These are phyloP conservation scores for Willisornis vidua DNA, from an alignment of 2,113 vertebrate species.

Conservation along the genomic window DNA sequence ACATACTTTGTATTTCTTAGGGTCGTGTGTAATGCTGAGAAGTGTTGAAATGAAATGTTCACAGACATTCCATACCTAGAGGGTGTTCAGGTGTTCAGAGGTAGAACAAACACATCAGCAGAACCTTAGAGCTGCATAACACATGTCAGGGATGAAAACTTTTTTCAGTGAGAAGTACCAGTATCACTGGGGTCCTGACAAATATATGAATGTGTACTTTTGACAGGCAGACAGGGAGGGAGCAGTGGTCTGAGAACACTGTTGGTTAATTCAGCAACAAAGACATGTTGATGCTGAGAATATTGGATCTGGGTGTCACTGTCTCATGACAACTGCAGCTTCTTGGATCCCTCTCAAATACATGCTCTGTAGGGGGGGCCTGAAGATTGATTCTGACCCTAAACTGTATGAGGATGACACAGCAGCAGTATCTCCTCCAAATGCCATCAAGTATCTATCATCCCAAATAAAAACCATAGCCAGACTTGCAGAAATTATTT, in stretches of 20 bases:
- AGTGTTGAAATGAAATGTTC: background rate
- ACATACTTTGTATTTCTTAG: accelerated
- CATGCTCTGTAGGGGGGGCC: accelerated
- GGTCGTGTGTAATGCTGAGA: background rate
- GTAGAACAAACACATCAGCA: background rate
- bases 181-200: too few species aligned
- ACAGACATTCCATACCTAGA: background rate
- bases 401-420: background rate
- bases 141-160: background rate
- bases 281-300: background rate
- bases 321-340: background rate
- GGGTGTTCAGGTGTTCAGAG: background rate
- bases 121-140: background rate
- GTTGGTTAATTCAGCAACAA: background rate
- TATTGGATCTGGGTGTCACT: background rate
- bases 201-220: background rate
- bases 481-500: background rate
- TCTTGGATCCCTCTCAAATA: background rate
- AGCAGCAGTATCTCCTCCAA: background rate
- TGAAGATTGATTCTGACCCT: background rate
- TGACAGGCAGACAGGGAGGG: background rate
- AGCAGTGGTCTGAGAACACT: background rate
- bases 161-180: background rate
- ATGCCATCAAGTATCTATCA: background rate
- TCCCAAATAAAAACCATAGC: background rate